phyloP scores from a whole-genome alignment of 2,888 invertebrate genomes.

The Criorhina ranunculi region DNA sequence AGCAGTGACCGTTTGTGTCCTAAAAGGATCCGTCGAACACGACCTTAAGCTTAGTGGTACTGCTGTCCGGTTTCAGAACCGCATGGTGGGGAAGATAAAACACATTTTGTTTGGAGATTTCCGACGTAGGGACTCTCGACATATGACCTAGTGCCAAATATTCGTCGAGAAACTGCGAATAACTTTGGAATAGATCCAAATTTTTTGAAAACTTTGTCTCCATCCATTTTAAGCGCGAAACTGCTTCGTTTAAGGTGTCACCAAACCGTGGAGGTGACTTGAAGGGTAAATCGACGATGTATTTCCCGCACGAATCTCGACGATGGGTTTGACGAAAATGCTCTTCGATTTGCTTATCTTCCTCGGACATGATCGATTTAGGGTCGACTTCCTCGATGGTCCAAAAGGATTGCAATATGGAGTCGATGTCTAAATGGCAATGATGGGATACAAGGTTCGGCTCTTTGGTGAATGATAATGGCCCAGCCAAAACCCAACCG shows the following conservation, averaged over 20 bases:
- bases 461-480: constrained; percentile 7
- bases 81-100: constrained; percentile 75
- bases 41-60: no score
- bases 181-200: constrained; percentile 1
- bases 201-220: constrained; percentile 43
- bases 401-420: not conserved
- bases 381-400: constrained; percentile 31
- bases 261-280: constrained; percentile 9
- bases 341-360: constrained; percentile 39
- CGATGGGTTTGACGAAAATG: constrained; percentile 52
- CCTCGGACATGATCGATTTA: not conserved
- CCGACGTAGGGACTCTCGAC: constrained; percentile 32
- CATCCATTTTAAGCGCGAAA: constrained; percentile 28
- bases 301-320: constrained; percentile 16
- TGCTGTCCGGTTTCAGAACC: constrained; percentile 63
- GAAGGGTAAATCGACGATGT: constrained; percentile 56
- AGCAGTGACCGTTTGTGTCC: constrained; percentile 7
- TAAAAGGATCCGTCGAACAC: constrained; percentile 50
- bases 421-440: constrained; percentile 31
- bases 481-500: constrained; percentile 66
- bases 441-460: constrained; percentile 14
- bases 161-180: constrained; percentile 57
- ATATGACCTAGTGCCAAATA: constrained; percentile 66
- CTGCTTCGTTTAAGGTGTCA: constrained; percentile 22
- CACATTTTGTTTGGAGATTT: constrained; percentile 44